Base-by-base conservation (phyloP, 1,140 invertebrate genomes). In the Drosophila sturtevanti region DNA sequence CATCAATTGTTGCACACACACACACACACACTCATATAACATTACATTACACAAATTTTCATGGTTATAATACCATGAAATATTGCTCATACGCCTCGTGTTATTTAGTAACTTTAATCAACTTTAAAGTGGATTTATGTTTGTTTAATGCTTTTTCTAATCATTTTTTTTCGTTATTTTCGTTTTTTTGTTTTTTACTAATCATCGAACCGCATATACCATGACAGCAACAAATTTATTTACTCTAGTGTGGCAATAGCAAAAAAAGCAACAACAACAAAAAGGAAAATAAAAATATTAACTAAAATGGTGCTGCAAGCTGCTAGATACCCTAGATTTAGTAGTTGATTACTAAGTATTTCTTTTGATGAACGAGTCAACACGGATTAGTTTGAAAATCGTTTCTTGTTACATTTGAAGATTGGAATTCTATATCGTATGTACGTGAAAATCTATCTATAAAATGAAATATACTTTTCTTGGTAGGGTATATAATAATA, bases 61-160 rank as follows among this genome's bases (percentile, higher is more conserved):
- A 61, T 51, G 48, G 27, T 38, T 63, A 44, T 44, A 22, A 65
- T 48, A 44, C 63, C 63, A 55, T 44, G n/a, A 76, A 76, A 68
- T 73, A 60, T 60, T 77, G 60, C 61, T n/a, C 70, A 77, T 73
- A 68, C 61, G 70, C 64, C 64, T 61, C 48, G 51, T 73, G 48
- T 35, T 34, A n/a, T 56, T 56, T 31, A 34, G 31, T 34, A 56
- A 56, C 27, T 35, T 34, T 56, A 56, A 56, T 56, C 35, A 34
- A 35, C 54, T 56, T 56, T 34, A 56, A 56, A 56, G 54, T 56
- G 54, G 54, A 14, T 48, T 48, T 48, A 11, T 48, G 41, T 48
- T 48, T 48, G 14, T 60, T 60, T 60, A 24, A n/a, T 58, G 55
- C 27, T 58, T 31, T 58, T 58, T 58, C 27, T 58, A 10, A 11